Percentiles rank a stretch among this genome's conserved stretches.
These are phyloP conservation scores for Erpobdella octoculata DNA, from an alignment of 2,888 invertebrate genomes.

Conservation along the genomic window DNA sequence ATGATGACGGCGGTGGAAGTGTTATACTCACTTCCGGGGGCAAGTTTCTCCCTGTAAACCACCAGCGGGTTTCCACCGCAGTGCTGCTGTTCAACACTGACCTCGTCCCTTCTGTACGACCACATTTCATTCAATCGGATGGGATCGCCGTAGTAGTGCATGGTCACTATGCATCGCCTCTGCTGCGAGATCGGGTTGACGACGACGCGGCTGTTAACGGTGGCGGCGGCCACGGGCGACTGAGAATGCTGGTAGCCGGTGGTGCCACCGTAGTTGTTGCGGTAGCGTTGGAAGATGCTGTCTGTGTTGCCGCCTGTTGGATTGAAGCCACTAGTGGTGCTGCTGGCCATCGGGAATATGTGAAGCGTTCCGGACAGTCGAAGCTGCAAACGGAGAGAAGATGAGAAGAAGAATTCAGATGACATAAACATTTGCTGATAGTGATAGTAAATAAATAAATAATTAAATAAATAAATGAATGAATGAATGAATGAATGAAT, in stretches of 20 bases:
- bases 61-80: slow-evolving; percentile 52
- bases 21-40: slow-evolving; percentile 39
- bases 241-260: not conserved
- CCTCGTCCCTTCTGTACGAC: slow-evolving; percentile 43
- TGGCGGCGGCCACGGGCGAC: slow-evolving; percentile 39
- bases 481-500: too few relatives aligned
- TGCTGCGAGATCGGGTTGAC: slow-evolving; percentile 39
- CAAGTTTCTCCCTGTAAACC: slow-evolving; percentile 48
- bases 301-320: not conserved
- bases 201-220: slow-evolving; percentile 42
- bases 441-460: too few relatives aligned
- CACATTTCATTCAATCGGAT: slow-evolving; percentile 45
- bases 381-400: too few relatives aligned
- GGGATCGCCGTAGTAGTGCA: slow-evolving; percentile 49
- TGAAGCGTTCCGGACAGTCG: not conserved
- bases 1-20: not conserved
- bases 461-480: too few relatives aligned
- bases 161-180: slow-evolving; percentile 45
- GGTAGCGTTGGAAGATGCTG: not conserved
- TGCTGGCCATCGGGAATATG: not conserved
- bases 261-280: not conserved
- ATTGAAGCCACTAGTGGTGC: not conserved
- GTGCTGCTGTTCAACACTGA: slow-evolving; percentile 51
- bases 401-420: too few relatives aligned
- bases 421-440: too few relatives aligned